Percentiles rank a stretch among this genome's conserved stretches.
phyloP scores from a whole-genome alignment of 2,113 vertebrate genomes.

The Neogobius melanostomus region DNA sequence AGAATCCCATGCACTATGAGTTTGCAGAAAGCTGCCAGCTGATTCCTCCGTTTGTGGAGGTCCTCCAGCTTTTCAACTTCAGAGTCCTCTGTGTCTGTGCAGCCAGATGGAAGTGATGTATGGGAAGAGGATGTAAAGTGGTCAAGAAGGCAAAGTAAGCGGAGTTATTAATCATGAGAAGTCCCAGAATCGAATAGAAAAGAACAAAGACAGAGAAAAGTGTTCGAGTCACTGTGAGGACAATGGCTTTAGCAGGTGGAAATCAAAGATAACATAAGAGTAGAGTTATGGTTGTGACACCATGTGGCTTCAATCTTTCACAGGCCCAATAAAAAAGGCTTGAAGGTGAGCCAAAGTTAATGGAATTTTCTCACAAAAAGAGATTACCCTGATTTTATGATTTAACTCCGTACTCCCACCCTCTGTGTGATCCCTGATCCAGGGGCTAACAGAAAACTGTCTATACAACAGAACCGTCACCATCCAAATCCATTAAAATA shows the following conservation, averaged over 20 bases:
- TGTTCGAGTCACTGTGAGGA: slow-evolving; percentile 47
- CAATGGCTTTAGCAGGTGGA: slow-evolving; percentile 74
- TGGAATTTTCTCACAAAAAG: slow-evolving; percentile 73
- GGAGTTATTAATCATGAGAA: slow-evolving; percentile 50
- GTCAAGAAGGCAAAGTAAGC: slow-evolving; percentile 16
- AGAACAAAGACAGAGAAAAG: slow-evolving; percentile 48
- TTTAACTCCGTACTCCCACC: slow-evolving; percentile 63
- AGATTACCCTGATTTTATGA: slow-evolving; percentile 70
- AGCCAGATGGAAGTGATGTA: slow-evolving; percentile 24
- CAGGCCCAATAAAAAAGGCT: slow-evolving; percentile 69
- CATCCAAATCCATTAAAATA: slow-evolving; percentile 73
- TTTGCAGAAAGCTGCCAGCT: slow-evolving; percentile 88
- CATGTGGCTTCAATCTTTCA: slow-evolving; percentile 74
- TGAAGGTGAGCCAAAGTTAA: slow-evolving; percentile 71
- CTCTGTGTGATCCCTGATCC: slow-evolving; percentile 65
- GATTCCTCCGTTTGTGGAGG: slow-evolving; percentile 79
- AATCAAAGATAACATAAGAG: slow-evolving; percentile 69
- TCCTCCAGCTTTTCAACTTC: slow-evolving; percentile 71
- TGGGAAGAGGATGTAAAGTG: slow-evolving; percentile 17
- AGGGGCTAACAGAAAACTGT: slow-evolving; percentile 71
- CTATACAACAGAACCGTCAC: slow-evolving; percentile 63
- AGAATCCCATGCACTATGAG: slow-evolving; percentile 84
- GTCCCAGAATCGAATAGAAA: slow-evolving; percentile 41
- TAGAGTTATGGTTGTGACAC: slow-evolving; percentile 66
- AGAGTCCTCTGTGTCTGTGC: slow-evolving; percentile 63